Conservation (phyloP, 2,797 vertebrate species). For the Tarsius wallacei region DNA sequence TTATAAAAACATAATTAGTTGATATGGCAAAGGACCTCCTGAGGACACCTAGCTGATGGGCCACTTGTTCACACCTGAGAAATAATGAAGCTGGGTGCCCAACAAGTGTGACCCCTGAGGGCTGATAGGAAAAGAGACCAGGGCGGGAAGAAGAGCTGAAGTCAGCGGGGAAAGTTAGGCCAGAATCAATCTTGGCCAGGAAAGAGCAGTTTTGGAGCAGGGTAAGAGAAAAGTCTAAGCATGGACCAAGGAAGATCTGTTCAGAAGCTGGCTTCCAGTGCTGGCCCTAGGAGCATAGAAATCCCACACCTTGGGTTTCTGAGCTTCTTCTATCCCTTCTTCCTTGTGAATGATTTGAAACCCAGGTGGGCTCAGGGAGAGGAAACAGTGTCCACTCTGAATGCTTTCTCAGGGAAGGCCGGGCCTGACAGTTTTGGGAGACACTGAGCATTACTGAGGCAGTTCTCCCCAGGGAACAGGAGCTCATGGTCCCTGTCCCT, state of each 20-base stretch:
- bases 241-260: neutral
- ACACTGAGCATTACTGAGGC: neutral
- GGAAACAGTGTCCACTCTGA: neutral
- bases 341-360: constrained; percentile 9
- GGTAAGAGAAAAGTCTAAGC: neutral
- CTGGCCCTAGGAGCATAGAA: neutral
- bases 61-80: neutral
- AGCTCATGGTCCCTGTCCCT: neutral
- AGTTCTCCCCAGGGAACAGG: neutral
- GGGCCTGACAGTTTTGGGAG: neutral
- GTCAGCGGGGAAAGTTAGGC: neutral
- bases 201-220: neutral
- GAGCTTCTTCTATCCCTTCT: neutral
- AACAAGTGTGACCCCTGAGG: neutral
- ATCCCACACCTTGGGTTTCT: neutral
- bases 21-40: neutral
- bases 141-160: neutral
- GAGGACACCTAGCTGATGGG: neutral
- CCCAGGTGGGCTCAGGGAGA: neutral
- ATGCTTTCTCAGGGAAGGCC: neutral
- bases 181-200: neutral
- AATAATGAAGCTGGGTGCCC: neutral
- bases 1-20: constrained; percentile 8
- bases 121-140: neutral
- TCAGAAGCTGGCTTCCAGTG: neutral